Percentiles rank a stretch among this genome's conserved stretches.
phyloP scores from a whole-genome alignment of 2,113 vertebrate genomes.

The Paramisgurnus dabryanus region DNA sequence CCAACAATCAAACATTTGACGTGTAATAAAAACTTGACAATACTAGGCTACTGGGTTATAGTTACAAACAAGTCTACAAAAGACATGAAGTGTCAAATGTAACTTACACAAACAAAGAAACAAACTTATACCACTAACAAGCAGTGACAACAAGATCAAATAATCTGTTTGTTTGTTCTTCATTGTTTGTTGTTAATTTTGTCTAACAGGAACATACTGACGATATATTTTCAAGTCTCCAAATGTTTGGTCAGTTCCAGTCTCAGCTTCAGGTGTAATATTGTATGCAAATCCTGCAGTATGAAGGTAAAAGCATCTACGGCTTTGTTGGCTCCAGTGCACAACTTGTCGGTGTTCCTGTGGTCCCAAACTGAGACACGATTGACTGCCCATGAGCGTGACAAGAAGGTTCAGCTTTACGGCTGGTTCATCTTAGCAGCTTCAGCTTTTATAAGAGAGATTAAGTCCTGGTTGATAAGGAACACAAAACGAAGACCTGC shows the following conservation, averaged over 20 bases:
- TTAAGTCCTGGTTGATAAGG: slow-evolving; percentile 95
- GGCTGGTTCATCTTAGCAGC: slow-evolving; percentile 91
- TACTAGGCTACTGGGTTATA: background rate
- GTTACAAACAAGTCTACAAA: slow-evolving; percentile 5
- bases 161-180: background rate
- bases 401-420: slow-evolving; percentile 64
- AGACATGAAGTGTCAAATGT: background rate
- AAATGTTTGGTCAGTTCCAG: background rate
- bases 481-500: slow-evolving; percentile 94
- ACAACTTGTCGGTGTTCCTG: background rate
- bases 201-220: background rate
- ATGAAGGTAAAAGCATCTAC: too few relatives aligned
- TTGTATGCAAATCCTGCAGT: too few relatives aligned
- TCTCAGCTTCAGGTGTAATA: background rate
- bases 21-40: background rate
- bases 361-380: too few relatives aligned
- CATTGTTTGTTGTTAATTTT: background rate
- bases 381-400: background rate
- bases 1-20: background rate
- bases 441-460: slow-evolving; percentile 92
- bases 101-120: background rate
- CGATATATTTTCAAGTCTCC: background rate
- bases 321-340: too few relatives aligned
- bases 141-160: background rate
- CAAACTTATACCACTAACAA: background rate